Conservation (phyloP, 2,888 invertebrate genomes). For the Tanypteryx hageni region DNA sequence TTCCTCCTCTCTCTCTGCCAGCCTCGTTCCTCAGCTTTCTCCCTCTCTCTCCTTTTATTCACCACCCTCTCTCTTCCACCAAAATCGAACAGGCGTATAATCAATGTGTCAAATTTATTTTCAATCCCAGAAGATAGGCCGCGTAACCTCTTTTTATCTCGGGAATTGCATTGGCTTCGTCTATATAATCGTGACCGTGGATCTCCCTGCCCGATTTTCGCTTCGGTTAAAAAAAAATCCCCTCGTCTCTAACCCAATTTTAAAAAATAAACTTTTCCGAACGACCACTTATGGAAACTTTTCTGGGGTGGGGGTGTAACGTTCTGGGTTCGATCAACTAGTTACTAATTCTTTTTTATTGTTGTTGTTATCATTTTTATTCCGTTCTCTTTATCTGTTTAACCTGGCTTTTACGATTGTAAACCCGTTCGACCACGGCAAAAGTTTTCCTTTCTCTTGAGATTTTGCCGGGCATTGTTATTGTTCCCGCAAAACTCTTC, state of each 20-base stretch:
- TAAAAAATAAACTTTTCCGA: background rate
- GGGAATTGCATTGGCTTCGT: slow-evolving; percentile 11
- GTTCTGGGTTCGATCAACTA: no score
- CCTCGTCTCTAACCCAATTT: background rate
- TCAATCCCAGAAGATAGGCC: slow-evolving; percentile 32
- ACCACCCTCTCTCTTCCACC: background rate
- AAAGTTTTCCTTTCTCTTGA: no score
- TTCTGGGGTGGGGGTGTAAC: no score
- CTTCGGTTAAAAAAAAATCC: background rate
- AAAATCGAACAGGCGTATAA: slow-evolving; percentile 13
- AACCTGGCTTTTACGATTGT: no score
- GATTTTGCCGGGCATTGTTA: no score
- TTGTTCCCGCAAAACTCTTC: no score
- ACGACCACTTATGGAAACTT: no score
- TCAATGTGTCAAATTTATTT: slow-evolving; percentile 59
- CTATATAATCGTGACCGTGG: background rate
- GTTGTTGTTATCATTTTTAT: background rate
- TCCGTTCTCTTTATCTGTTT: background rate
- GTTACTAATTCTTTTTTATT: no score
- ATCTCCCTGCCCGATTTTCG: slow-evolving; percentile 15
- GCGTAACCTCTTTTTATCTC: slow-evolving; percentile 20
- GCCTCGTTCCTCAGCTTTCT: background rate
- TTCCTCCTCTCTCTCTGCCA: background rate
- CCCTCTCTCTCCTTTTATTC: background rate
- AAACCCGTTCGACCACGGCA: no score